Conservation (phyloP, 2,113 vertebrate genomes). For the Phyllostomus discolor region DNA sequence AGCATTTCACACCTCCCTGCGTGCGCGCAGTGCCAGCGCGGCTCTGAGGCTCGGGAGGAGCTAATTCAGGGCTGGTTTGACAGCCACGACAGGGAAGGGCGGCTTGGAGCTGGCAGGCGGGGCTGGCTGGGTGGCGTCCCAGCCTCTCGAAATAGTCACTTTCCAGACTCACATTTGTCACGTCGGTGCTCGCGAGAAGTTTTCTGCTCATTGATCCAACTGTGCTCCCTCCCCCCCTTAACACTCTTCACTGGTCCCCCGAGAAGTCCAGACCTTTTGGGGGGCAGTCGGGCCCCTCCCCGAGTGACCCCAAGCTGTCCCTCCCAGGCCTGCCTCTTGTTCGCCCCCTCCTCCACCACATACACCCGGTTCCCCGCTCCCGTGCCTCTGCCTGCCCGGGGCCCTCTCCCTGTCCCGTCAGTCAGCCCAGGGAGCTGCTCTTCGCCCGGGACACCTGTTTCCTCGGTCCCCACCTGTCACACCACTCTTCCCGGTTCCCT, state of each 20-base stretch:
- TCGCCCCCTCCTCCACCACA: rapidly evolving
- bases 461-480: rapidly evolving
- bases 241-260: rapidly evolving
- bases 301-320: neutral
- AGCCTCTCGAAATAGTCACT: slow-evolving; percentile 50
- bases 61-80: slow-evolving; percentile 64
- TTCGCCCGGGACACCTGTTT: rapidly evolving
- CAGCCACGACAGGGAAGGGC: slow-evolving; percentile 2
- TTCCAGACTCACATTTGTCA: neutral
- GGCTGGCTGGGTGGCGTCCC: neutral
- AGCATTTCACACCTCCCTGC: slow-evolving; percentile 67
- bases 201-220: neutral
- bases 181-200: neutral
- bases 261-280: neutral
- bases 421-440: neutral
- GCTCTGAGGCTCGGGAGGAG: neutral
- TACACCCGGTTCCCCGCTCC: too few relatives aligned
- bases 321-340: neutral
- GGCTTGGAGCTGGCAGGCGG: neutral
- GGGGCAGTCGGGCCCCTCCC: rapidly evolving
- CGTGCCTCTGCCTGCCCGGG: neutral
- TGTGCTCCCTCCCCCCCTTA: rapidly evolving
- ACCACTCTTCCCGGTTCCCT: rapidly evolving
- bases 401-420: rapidly evolving
- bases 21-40: neutral